Base-by-base conservation (phyloP, 2,797 vertebrate species). In the Anas acuta region DNA sequence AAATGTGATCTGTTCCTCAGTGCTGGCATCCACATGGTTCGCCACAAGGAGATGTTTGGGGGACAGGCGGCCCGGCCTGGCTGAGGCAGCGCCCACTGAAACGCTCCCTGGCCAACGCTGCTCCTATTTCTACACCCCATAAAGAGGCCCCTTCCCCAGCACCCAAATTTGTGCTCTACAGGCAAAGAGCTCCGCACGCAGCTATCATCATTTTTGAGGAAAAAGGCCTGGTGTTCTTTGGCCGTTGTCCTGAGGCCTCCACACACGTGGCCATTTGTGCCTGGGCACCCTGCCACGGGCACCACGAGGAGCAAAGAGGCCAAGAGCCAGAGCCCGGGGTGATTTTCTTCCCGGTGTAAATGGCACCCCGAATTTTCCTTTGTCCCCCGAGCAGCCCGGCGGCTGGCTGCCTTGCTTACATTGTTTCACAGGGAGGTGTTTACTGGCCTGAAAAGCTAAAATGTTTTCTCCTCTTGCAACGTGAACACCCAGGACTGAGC, bases 191-290 rank as follows among this genome's bases (percentile, higher is more conserved):
- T 8, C 13, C 47, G 8, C 78, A 91, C 37, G 1, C 5, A 4
- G 16, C 83, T 90, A 88, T 90, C 92, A n/a, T 74, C 43, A 5
- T 72, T 92, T 85, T 89, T 77, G 84, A 80, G 87, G 91, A 93
- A 93, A 76, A 2, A 3, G 26, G 41, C 43, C 51, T 43, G 1
- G 64, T 10, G 33, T 1, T 0, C 30, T 51, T 60, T 0, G 14
- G 84, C 26, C 49, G 74, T 20, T 82, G 87, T 84, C 87, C 64
- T 6, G 4, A 66, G 84, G 92, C 51, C 60, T 47, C 71, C 66
- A 28, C 37, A 19, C 51, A 51, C 2, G 3, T 12, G 70, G 69
- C 79, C 49, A 7, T 33, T 57, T 39, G 74, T 45, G 0, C 30
- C 9, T 2, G 73, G 87, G 13, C 54, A 4, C 30, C 13, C 2